A percentile compares a stretch with the other conserved stretches of the same genome.
Conservation (phyloP, 2,797 vertebrate genomes). For the Margarornis squamiger region DNA sequence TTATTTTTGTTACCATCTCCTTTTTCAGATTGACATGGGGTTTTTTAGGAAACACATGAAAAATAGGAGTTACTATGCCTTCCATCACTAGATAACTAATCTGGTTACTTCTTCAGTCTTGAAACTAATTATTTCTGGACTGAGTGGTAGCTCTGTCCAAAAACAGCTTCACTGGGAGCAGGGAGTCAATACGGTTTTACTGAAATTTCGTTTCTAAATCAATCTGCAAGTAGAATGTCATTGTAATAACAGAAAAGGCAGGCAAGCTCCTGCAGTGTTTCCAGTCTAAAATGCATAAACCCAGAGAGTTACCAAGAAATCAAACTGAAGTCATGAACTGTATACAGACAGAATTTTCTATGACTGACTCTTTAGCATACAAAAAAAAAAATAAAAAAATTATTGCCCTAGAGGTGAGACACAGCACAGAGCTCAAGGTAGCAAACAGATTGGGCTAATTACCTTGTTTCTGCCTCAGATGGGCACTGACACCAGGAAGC, state of each 20-base stretch:
- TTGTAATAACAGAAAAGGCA: background rate
- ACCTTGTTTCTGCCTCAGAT: too few species aligned
- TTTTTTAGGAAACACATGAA: background rate
- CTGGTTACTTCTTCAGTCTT: background rate
- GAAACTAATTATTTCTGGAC: background rate
- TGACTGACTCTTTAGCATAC: background rate
- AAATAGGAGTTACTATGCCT: background rate
- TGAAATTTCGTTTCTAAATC: background rate
- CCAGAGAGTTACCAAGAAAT: background rate
- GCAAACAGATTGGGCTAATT: too few species aligned
- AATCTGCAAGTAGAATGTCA: background rate
- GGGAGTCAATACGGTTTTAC: background rate
- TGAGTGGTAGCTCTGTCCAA: background rate
- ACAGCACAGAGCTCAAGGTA: too few species aligned
- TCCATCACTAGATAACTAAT: background rate
- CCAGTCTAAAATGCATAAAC: background rate
- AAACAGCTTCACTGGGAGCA: background rate
- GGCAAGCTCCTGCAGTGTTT: background rate
- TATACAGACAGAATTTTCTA: background rate
- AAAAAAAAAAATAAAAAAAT: background rate
- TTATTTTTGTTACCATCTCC: background rate
- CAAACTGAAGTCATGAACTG: background rate
- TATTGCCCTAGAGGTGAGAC: too few species aligned
- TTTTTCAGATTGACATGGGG: background rate
- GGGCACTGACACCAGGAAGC: too few species aligned